Evolutionary conservation across 37 sponge, comb jelly and placozoan species (phyloP).

Genomic region (Dysidea cf. avara): DNA sequence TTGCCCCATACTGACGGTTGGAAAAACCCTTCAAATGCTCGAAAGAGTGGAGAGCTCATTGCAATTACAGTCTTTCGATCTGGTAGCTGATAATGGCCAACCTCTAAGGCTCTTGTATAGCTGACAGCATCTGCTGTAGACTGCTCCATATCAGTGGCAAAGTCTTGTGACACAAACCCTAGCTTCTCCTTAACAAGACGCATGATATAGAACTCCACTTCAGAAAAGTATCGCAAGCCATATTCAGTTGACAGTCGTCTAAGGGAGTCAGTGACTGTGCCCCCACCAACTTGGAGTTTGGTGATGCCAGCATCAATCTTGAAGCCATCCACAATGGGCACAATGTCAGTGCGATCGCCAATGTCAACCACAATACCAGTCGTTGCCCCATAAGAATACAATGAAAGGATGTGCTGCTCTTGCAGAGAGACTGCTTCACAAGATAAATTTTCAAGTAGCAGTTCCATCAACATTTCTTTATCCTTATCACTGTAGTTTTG

Average conservation of each 20-base stretch:
- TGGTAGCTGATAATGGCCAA: conserved; percentile 68
- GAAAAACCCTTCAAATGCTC: conserved; percentile 73
- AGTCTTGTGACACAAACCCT: conserved; percentile 62
- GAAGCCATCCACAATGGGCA: conserved; percentile 75
- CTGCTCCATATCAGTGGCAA: conserved; percentile 20
- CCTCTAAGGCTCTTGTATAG: conserved; percentile 50
- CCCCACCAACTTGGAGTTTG: conserved; percentile 64
- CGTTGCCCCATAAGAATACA: conserved; percentile 78
- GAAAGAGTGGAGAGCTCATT: conserved; percentile 52
- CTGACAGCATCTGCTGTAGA: conserved; percentile 25
- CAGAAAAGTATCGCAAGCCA: conserved; percentile 80
- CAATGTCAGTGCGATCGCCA: conserved; percentile 73
- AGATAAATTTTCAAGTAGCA: conserved; percentile 46
- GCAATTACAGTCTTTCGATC: conserved; percentile 61
- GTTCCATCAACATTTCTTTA: conserved; percentile 27
- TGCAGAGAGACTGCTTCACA: conserved; percentile 34
- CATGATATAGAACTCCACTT: conserved; percentile 69
- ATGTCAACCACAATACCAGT: conserved; percentile 78
- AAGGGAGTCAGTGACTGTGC: conserved; percentile 65
- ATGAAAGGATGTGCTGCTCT: conserved; percentile 69
- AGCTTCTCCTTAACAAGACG: conserved; percentile 72
- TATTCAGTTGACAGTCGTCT: conserved; percentile 52
- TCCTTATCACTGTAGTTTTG: conserved; percentile 47
- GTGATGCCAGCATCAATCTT: conserved; percentile 52
- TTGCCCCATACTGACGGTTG: conserved; percentile 63